Evolutionary conservation across 2,888 invertebrate species (phyloP).

Genomic region (Tachystola acroxantha): DNA sequence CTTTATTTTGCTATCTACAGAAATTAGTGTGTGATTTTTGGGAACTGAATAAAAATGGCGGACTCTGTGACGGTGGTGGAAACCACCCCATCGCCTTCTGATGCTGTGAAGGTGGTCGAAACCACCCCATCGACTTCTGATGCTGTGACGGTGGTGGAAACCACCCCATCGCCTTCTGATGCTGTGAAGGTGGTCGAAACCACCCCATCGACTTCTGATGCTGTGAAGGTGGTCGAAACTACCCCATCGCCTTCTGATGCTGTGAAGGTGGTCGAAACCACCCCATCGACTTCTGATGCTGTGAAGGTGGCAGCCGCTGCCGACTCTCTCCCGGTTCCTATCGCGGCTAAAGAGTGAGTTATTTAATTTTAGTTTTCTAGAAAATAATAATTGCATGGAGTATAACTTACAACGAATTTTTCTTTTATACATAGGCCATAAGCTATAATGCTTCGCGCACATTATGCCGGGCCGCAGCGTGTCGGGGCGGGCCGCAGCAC

Average conservation of each 20-base stretch:
- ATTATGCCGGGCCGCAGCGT: too few species aligned
- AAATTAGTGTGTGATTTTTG: conserved; percentile 20
- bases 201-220: not conserved
- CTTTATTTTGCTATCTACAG: too few species aligned
- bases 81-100: conserved; percentile 12
- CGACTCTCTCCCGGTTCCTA: not conserved
- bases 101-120: conserved; percentile 18
- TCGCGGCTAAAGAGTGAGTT: not conserved
- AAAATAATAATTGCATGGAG: too few species aligned
- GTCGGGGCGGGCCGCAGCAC: too few species aligned
- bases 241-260: not conserved
- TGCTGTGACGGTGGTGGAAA: not conserved
- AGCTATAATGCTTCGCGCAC: too few species aligned
- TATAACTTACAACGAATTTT: too few species aligned
- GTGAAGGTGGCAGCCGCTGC: not conserved
- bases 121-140: not conserved
- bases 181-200: not conserved
- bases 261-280: not conserved
- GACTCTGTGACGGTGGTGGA: conserved; percentile 51
- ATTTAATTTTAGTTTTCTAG: too few species aligned
- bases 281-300: not conserved
- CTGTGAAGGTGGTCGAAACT: conserved; percentile 9
- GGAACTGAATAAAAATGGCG: conserved; percentile 38
- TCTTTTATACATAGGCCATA: too few species aligned
- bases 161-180: not conserved